A percentile compares a stretch with the other conserved stretches of the same genome.
phyloP scores from a whole-genome alignment of 2,888 invertebrate genomes.

The Empis livida region DNA sequence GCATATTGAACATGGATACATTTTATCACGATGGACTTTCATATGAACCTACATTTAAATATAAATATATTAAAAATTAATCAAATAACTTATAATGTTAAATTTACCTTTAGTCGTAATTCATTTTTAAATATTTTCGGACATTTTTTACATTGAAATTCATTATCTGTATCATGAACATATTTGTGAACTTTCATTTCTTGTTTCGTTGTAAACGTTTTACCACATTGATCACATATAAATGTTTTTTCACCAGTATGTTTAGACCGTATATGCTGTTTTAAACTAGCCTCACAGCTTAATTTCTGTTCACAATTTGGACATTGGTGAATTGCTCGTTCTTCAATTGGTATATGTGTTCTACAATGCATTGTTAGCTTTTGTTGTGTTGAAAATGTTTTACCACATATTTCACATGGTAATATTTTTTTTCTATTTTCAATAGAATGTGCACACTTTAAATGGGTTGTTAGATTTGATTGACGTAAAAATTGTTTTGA shows the following conservation, averaged over 20 bases:
- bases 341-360: slow-evolving; percentile 8
- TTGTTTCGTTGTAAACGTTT: slow-evolving; percentile 29
- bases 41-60: neutral
- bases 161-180: slow-evolving; percentile 28
- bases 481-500: too few species aligned
- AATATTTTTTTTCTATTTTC: too few species aligned
- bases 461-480: too few species aligned
- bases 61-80: too few species aligned
- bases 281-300: neutral
- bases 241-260: slow-evolving; percentile 21
- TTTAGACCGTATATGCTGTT: slow-evolving; percentile 9
- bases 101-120: slow-evolving; percentile 13
- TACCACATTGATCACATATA: slow-evolving; percentile 29
- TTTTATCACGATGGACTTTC: neutral
- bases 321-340: slow-evolving; percentile 11
- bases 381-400: slow-evolving; percentile 5
- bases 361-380: slow-evolving; percentile 8
- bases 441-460: too few species aligned
- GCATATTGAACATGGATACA: slow-evolving; percentile 22
- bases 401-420: neutral
- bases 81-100: slow-evolving; percentile 16
- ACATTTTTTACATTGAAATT: slow-evolving; percentile 25
- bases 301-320: slow-evolving; percentile 8
- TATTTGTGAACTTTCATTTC: slow-evolving; percentile 31
- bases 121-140: slow-evolving; percentile 16